phyloP scores from a whole-genome alignment of 2,797 vertebrate genomes.

The Spinibarbus caldwelli region DNA sequence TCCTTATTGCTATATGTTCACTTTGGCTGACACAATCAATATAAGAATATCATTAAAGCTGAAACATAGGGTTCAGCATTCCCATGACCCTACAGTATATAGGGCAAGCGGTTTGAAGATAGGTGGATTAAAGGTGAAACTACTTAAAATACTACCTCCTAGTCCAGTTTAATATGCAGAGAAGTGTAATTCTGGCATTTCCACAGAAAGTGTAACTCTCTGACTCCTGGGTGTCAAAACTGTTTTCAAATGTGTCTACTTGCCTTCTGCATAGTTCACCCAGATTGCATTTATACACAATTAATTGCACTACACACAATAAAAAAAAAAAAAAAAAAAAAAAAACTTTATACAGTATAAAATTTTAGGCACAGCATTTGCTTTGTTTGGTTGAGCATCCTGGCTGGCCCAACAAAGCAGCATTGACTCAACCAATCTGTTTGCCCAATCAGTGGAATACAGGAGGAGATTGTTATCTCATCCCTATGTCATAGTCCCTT shows the following conservation, averaged over 20 bases:
- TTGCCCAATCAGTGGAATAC: not conserved
- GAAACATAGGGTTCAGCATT: not conserved
- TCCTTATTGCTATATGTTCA: not conserved
- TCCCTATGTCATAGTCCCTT: too few relatives aligned
- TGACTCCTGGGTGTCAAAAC: too few relatives aligned
- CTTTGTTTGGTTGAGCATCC: not conserved
- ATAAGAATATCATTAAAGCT: not conserved
- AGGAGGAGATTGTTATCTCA: not conserved
- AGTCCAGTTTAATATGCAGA: not conserved
- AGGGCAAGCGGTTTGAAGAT: not conserved
- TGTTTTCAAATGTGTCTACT: too few relatives aligned
- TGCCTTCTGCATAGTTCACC: not conserved
- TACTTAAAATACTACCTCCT: not conserved
- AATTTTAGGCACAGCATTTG: not conserved
- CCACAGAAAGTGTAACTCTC: too few relatives aligned
- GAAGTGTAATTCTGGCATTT: not conserved
- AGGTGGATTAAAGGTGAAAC: not conserved
- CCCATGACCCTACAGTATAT: not conserved
- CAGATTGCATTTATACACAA: not conserved
- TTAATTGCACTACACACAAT: too few relatives aligned
- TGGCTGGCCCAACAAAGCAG: not conserved
- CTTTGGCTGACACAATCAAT: not conserved
- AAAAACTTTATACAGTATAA: not conserved
- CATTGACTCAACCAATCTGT: not conserved
- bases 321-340: too few relatives aligned